Evolutionary conservation across 2,113 vertebrate species (phyloP), one percentile per base, ranked within the genome.

Genomic region (Seriola quinqueradiata): DNA sequence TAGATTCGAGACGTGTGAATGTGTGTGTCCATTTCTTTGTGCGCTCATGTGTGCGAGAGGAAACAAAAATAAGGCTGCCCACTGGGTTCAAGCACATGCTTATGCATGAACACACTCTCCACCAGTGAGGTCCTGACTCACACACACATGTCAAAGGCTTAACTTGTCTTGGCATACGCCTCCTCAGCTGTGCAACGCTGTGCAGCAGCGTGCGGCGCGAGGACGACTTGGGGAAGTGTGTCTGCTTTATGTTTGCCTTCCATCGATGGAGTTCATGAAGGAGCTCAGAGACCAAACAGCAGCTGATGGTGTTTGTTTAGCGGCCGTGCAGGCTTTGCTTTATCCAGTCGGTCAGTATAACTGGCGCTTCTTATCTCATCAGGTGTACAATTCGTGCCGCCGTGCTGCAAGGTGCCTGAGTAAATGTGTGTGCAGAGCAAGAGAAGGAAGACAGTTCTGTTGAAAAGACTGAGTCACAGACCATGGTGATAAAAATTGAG

Each of bases 281-380:
- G 73, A 74, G 82, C 84, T 81, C 83, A n/a, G 72, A 87, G 83
- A 81, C 87, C 86, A 87, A 89, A 87, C 86, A 70, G 46, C 81
- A 21, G 82, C 73, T 83, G 88, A 91, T 83, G 82, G 73, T 89
- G 90, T 94, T 92, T 92, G 89, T 84, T 90, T 73, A 90, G 90
- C 11, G 17, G 57, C 86, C 68, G 79, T 78, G 75, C 85, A 64
- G 79, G 80, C 85, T 81, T 87, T 74, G 70, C 66, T 81, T 89
- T 75, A 89, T 90, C 86, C 74, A 79, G 81, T 82, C 72, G 67
- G 70, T 79, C 82, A 54, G 75, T 58, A n/a, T 40, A 83, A 77
- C 70, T 38, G 68, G 46, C 6, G 34, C 73, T 69, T 67, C 60
- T 64, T 83, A 50, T 88, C 85, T 75, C 34, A 83, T 93, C 80